Percentiles rank a stretch among this genome's conserved stretches.
These are phyloP conservation scores for Bombus impatiens DNA, from an alignment of 1,140 invertebrate genomes.

Conservation along the genomic window DNA sequence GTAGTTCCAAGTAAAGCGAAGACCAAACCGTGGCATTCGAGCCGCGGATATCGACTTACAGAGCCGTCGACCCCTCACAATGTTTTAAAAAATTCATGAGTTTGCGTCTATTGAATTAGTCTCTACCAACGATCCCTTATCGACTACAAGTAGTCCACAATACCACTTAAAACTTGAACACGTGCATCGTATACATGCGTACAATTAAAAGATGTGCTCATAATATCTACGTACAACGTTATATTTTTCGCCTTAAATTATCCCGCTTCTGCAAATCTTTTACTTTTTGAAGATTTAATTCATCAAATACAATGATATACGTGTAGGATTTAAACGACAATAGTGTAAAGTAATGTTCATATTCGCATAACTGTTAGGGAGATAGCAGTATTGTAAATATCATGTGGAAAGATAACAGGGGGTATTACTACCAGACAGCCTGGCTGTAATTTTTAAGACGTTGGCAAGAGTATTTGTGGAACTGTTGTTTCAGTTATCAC, in stretches of 20 bases:
- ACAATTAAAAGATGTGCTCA: no score
- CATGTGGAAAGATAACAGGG: constrained; percentile 53
- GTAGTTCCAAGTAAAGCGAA: constrained; percentile 45
- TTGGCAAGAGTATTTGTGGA: not conserved
- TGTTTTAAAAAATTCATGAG: constrained; percentile 75
- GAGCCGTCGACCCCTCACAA: constrained; percentile 71
- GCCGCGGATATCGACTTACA: constrained; percentile 68
- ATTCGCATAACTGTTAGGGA: not conserved
- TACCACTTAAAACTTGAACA: not conserved
- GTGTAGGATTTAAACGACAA: not conserved
- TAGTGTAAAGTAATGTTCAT: not conserved
- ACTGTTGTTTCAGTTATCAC: not conserved
- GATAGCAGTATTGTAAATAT: constrained; percentile 58
- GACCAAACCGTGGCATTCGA: constrained; percentile 68
- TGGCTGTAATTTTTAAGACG: constrained; percentile 27
- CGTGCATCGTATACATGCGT: no score
- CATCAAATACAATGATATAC: not conserved
- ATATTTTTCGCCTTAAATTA: not conserved
- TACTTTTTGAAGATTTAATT: no score
- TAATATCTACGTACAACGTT: no score
- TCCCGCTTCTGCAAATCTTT: not conserved
- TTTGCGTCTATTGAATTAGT: constrained; percentile 65
- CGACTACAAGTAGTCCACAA: constrained; percentile 1
- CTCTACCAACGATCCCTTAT: constrained; percentile 18
- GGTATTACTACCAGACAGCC: constrained; percentile 27